These are phyloP conservation scores for Chanos chanos DNA, from an alignment of 2,797 vertebrate genomes.

Conservation along the genomic window DNA sequence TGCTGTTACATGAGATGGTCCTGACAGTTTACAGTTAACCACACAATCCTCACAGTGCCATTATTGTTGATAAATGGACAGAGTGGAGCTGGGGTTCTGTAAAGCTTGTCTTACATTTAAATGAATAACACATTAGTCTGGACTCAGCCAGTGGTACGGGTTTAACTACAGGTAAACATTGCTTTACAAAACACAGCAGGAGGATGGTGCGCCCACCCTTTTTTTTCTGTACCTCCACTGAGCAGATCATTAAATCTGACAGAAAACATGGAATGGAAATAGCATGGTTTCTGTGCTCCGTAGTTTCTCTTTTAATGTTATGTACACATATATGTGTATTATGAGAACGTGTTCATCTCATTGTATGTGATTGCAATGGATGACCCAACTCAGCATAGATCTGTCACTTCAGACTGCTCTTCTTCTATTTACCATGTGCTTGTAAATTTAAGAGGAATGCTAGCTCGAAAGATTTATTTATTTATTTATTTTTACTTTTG, in stretches of 20 bases:
- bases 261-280: constrained; percentile 8
- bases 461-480: no score
- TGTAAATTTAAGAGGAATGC: no score
- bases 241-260: constrained; percentile 23
- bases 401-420: no score
- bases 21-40: constrained; percentile 32
- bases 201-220: constrained; percentile 17
- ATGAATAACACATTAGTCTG: constrained; percentile 52
- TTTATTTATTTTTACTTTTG: no score
- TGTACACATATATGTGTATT: no score
- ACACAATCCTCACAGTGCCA: constrained; percentile 27
- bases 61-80: constrained; percentile 45
- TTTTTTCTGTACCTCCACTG: constrained; percentile 10
- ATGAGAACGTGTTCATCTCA: no score
- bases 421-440: no score
- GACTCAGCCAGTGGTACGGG: constrained; percentile 37
- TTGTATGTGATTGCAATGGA: no score
- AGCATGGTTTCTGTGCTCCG: no score
- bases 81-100: constrained; percentile 31
- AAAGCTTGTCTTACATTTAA: constrained; percentile 42
- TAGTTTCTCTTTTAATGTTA: no score
- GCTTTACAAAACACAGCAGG: constrained; percentile 24
- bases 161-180: constrained; percentile 23
- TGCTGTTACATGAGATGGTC: background rate
- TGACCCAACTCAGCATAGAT: no score